Base-by-base conservation (phyloP, 1,140 invertebrate species). In the Musca domestica region DNA sequence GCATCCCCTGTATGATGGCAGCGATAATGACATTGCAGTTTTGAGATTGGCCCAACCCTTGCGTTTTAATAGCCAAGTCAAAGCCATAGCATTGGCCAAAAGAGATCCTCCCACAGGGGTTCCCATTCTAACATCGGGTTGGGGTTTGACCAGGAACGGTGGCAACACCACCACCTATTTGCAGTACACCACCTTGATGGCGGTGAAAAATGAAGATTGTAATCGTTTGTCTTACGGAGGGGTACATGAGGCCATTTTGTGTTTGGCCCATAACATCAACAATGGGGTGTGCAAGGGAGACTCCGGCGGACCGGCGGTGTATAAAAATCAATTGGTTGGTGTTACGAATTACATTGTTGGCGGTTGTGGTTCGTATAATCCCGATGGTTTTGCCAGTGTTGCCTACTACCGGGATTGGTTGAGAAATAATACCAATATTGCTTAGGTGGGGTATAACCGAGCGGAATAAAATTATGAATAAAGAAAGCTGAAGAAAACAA, bases 311-410 rank as follows among this genome's bases (percentile, higher is more conserved):
- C 77, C 77, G 23, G 77, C 77, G 22, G 71, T 72, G 61, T 75
- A 75, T 20, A 58, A 69, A 4, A 67, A 61, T 0, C 25, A 51
- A 12, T 52, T 80, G 9, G 72, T 78, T 1, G 77, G 77, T 34
- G 49, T 81, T 34, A 70, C 76, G 58, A 73, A 76, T 25, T 79
- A 73, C 48, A 68, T 76, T 2, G 12, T 73, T 6, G 72, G 72
- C 6, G 52, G 46, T n/a, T 80, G 77, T 22, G 77, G 74, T 0
- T 63, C 67, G 0, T 48, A 63, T 1, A 71, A 77, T 20, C 87
- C 87, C 15, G 87, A 88, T 68, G 86, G 88, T 30, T 88, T 83
- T 61, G 85, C 85, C 0, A 74, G 80, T 71, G 77, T 86, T 3
- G 74, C 74, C 3, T 71, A 72, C 22, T 83, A 81, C 56, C 22